Evolutionary conservation across 2,113 vertebrate species (phyloP).

Genomic region (Callospermophilus lateralis): DNA sequence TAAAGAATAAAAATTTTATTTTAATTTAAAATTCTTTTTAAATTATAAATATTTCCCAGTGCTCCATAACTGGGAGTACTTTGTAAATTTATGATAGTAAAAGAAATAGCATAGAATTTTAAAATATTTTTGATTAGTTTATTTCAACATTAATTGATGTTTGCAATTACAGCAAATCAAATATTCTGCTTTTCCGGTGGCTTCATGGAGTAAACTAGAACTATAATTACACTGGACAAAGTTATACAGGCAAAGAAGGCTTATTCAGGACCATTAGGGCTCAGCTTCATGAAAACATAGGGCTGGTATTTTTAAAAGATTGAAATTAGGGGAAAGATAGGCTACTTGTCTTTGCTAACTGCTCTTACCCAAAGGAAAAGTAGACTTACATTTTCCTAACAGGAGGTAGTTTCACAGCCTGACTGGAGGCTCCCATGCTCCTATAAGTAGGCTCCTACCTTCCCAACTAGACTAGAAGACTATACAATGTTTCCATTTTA

Average conservation of each 20-base stretch:
- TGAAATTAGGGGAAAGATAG: neutral
- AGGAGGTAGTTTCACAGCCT: neutral
- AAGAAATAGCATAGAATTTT: slow-evolving; percentile 2
- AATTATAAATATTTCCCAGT: neutral
- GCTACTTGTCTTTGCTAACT: neutral
- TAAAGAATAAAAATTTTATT: neutral
- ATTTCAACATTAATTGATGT: neutral
- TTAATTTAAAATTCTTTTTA: neutral
- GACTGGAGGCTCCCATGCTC: no score
- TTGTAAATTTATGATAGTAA: neutral
- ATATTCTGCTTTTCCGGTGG: neutral
- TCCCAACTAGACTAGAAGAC: neutral
- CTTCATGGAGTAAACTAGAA: neutral
- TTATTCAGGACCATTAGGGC: neutral
- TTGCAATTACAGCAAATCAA: neutral
- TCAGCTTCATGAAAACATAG: neutral
- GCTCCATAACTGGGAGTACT: neutral
- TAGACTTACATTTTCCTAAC: neutral
- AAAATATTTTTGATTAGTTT: neutral
- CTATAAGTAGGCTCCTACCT: no score
- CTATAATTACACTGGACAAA: neutral
- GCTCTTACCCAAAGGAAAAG: neutral
- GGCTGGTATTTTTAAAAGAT: neutral
- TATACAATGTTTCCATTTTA: neutral
- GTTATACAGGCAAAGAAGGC: neutral